Evolutionary conservation across 2,113 vertebrate genomes (phyloP).

Genomic region (Nothobranchius kuhntae): DNA sequence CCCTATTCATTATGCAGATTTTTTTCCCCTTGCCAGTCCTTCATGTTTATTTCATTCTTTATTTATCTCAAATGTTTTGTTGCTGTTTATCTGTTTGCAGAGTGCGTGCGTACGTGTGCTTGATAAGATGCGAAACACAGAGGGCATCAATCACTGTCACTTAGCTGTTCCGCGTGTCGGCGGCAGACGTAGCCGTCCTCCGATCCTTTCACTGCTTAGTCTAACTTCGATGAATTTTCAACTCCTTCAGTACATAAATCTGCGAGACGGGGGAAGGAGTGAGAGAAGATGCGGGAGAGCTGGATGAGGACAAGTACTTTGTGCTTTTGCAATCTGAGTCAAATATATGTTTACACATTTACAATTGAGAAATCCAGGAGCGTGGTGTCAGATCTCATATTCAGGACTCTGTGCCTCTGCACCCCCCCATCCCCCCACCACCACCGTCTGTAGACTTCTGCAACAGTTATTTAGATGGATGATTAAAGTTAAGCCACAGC

Average conservation of each 20-base stretch:
- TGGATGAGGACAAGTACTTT: conserved; percentile 43
- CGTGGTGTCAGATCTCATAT: conserved; percentile 70
- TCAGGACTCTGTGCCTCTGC: conserved; percentile 48
- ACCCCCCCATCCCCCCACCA: conserved; percentile 1
- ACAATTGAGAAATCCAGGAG: conserved; percentile 76
- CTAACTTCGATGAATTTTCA: conserved; percentile 70
- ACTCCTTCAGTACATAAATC: conserved; percentile 74
- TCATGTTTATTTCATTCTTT: conserved; percentile 65
- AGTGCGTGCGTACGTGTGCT: conserved; percentile 30
- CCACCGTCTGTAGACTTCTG: conserved; percentile 60
- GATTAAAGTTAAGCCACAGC: conserved; percentile 82
- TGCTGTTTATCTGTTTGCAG: conserved; percentile 59
- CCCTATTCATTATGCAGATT: conserved; percentile 70
- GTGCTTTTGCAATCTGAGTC: conserved; percentile 58
- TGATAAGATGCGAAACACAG: conserved; percentile 68
- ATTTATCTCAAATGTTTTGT: conserved; percentile 67
- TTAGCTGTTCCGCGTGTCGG: conserved; percentile 60
- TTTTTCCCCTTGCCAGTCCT: conserved; percentile 36
- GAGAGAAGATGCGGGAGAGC: background rate
- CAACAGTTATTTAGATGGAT: conserved; percentile 83
- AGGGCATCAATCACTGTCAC: conserved; percentile 87
- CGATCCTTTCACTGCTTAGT: conserved; percentile 32
- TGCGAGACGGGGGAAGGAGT: conserved; percentile 18
- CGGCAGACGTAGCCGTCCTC: conserved; percentile 57
- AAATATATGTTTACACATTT: conserved; percentile 71